Base-by-base conservation (phyloP, 2,888 invertebrate species). In the Lycophotia porphyrea region DNA sequence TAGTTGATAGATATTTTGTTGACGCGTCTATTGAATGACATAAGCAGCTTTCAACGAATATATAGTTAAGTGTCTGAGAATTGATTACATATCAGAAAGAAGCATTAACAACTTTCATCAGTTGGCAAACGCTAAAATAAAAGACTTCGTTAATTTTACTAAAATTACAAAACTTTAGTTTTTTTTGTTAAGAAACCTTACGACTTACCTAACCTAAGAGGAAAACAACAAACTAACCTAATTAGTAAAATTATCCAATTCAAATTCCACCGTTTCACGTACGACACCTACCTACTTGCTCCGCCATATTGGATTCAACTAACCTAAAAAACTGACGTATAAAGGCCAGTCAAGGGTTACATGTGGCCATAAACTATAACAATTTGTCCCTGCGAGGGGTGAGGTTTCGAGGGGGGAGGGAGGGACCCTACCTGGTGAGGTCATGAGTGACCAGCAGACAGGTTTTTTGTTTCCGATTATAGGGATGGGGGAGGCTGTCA, bases 371-470 rank as follows among this genome's bases (percentile, higher is more conserved):
- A 88, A 90, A 90, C 81, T 87, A 87, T 90, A 88, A 88, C 88
- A 90, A 89, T 90, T 90, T 90, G 90, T 90, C 89, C 86, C 88
- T 76, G 36, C 42, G 81, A 63, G 72, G 68, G 81, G 78, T 47
- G 75, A 24, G 71, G 71, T 58, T 63, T 7, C 27, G 74, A 64
- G 67, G 68, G 73, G 75, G 66, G 67, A 76, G 76, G 76, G 78
- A 77, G 83, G 85, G 85, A 75, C 87, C 90, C 92, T 93, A 93
- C 94, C 94, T 93, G 93, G 84, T 80, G 87, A 92, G 92, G 94
- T 94, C 94, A 93, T 85, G 87, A 85, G 82, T 93, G 93, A 91
- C 93, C 94, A 90, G 80, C 91, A 93, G 93, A 94, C 95, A 91
- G 93, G 95, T 95, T 95, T 94, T 93, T 94, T 88, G 90, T 91